Percentiles rank a stretch among this genome's conserved stretches.
These are phyloP conservation scores for Tachina grossa DNA, from an alignment of 2,888 invertebrate species.

Conservation along the genomic window DNA sequence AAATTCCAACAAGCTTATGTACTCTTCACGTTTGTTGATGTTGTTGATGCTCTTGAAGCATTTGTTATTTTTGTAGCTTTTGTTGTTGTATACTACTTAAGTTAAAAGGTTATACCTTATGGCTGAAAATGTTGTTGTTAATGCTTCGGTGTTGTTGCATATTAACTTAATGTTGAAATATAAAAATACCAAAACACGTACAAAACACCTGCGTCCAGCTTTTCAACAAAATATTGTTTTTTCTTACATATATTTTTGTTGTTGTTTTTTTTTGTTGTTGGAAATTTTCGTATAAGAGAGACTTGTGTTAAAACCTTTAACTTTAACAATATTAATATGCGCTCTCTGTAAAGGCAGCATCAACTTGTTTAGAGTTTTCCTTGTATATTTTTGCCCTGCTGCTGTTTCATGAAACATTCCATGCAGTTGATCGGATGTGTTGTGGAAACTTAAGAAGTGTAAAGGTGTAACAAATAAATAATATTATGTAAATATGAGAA, in stretches of 20 bases:
- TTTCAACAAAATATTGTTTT: slow-evolving; percentile 63
- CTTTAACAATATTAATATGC: slow-evolving; percentile 69
- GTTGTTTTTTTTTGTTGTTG: neutral
- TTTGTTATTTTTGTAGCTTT: slow-evolving; percentile 15
- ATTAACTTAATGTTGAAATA: slow-evolving; percentile 73
- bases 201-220: slow-evolving; percentile 79
- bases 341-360: slow-evolving; percentile 58
- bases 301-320: slow-evolving; percentile 68
- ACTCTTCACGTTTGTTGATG: slow-evolving; percentile 30
- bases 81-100: slow-evolving; percentile 23
- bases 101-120: slow-evolving; percentile 35
- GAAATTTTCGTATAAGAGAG: neutral
- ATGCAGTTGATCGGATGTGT: slow-evolving; percentile 45
- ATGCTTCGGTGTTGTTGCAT: slow-evolving; percentile 48
- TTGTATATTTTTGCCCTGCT: slow-evolving; percentile 4
- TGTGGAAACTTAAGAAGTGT: slow-evolving; percentile 41
- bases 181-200: slow-evolving; percentile 75
- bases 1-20: neutral
- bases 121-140: slow-evolving; percentile 17
- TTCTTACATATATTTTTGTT: neutral
- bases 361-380: slow-evolving; percentile 47
- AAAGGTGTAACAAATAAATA: slow-evolving; percentile 64
- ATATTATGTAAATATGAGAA: slow-evolving; percentile 55
- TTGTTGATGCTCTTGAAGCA: slow-evolving; percentile 17
- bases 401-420: slow-evolving; percentile 39